These are phyloP conservation scores for Otus sunia DNA, from an alignment of 2,113 vertebrate species.

Conservation along the genomic window DNA sequence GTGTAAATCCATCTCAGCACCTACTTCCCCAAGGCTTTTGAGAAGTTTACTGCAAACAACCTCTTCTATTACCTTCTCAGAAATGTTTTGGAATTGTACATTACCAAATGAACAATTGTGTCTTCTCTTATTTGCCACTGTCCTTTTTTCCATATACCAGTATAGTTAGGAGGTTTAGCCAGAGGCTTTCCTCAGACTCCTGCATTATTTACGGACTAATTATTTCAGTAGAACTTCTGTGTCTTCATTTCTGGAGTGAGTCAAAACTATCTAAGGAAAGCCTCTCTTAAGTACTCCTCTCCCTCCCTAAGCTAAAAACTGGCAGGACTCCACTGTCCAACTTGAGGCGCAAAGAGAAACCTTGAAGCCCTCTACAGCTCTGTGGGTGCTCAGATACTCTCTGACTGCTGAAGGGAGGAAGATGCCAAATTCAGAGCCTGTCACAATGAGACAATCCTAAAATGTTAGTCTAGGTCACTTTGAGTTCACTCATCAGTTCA, in stretches of 20 bases:
- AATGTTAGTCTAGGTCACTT: not conserved
- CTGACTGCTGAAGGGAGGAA: not conserved
- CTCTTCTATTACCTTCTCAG: not conserved
- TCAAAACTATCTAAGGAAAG: not conserved
- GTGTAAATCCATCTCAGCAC: not conserved
- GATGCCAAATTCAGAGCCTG: not conserved
- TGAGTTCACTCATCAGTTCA: not conserved
- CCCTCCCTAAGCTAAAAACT: not conserved
- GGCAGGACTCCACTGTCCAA: not conserved
- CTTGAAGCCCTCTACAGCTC: not conserved
- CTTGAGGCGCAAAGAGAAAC: not conserved
- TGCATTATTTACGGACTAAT: not conserved
- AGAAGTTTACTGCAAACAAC: not conserved
- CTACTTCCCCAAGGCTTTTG: not conserved
- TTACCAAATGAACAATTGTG: not conserved
- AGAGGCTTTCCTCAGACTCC: not conserved
- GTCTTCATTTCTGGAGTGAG: not conserved
- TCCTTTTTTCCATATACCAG: not conserved
- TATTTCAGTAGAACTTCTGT: not conserved
- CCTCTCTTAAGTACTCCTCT: not conserved
- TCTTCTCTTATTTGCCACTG: not conserved
- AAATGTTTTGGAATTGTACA: not conserved
- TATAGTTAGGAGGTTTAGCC: not conserved
- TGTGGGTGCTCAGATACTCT: not conserved
- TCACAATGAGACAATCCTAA: not conserved